Percentiles rank a stretch among this genome's conserved stretches.
These are phyloP conservation scores for Ormyrus labotus DNA, from an alignment of 2,888 invertebrate species.

Conservation along the genomic window DNA sequence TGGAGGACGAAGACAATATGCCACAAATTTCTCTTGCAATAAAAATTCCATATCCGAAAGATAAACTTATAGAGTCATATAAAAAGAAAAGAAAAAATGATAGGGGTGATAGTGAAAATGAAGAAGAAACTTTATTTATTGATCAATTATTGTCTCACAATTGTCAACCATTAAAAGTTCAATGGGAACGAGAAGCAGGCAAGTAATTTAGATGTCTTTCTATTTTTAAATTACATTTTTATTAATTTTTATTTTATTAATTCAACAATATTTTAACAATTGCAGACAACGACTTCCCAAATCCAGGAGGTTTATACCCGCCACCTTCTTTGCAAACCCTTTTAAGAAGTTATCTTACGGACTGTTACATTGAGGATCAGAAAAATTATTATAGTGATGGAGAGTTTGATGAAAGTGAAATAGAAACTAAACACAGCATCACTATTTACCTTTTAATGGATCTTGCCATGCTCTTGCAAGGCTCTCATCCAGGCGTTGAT, in stretches of 20 bases:
- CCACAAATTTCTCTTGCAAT: conserved; percentile 64
- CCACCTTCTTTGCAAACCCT: conserved; percentile 89
- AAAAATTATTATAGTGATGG: background rate
- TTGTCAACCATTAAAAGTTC: conserved; percentile 77
- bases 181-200: conserved; percentile 81
- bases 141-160: conserved; percentile 82
- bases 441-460: conserved; percentile 90
- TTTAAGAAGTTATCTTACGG: conserved; percentile 83
- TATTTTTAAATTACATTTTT: background rate
- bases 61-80: conserved; percentile 77
- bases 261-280: background rate
- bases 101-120: conserved; percentile 59
- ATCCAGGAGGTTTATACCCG: conserved; percentile 83
- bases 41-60: conserved; percentile 79
- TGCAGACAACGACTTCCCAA: conserved; percentile 67
- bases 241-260: background rate
- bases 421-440: conserved; percentile 86
- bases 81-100: conserved; percentile 72
- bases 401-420: conserved; percentile 74
- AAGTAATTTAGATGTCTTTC: conserved; percentile 58
- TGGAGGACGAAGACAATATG: conserved; percentile 68
- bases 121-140: conserved; percentile 79
- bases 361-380: conserved; percentile 61
- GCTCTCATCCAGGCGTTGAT: conserved; percentile 81
- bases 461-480: conserved; percentile 83